Evolutionary conservation across 2,888 invertebrate genomes (phyloP), one percentile per base, ranked within the genome.

Genomic region (Drosophila suboccidentalis): DNA sequence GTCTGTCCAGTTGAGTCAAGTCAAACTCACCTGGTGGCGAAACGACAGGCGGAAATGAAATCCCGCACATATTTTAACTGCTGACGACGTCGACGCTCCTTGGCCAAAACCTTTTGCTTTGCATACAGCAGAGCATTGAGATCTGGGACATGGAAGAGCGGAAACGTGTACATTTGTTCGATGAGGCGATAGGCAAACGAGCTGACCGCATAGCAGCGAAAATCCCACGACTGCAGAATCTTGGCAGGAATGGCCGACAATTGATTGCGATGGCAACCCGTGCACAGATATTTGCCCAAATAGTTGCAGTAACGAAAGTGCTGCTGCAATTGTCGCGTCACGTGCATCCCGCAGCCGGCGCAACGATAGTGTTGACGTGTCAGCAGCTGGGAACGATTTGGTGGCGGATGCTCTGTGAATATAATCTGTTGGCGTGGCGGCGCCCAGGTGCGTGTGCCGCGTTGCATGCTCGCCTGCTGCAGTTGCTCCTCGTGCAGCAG

Each of bases 381-480:
- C 92, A 97, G 94, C 38, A 95, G 88, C 59, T 93, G 93, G 85
- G 94, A 94, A 44, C 95, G 93, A 82, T 96, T 96, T 44, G 95
- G 94, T 11, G 94, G 78, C 4, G 95, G 95, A 93, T 97, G 96
- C 63, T 95, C 93, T 2, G 96, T 96, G 86, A 97, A 96, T 76
- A 97, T 97, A 57, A 97, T 96, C 92, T 97, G 97, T 36, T 96
- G 94, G 64, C 97, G 93, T 0, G 97, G 97, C 13, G 97, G 97
- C 0, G 97, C 97, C 97, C 97, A 97, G 87, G 96, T 96, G 51
- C 94, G 92, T 13, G 96, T 97, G 8, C 97, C 97, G 39, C 97
- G 93, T 22, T 96, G 92, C 26, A 95, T 93, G 3, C 93, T 92
- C 32, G 91, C 90, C 6, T 71, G 47, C 22, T 83, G 34, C 36